phyloP scores from a whole-genome alignment of 1,140 invertebrate genomes.

The Cyrtorhinus lividipennis region DNA sequence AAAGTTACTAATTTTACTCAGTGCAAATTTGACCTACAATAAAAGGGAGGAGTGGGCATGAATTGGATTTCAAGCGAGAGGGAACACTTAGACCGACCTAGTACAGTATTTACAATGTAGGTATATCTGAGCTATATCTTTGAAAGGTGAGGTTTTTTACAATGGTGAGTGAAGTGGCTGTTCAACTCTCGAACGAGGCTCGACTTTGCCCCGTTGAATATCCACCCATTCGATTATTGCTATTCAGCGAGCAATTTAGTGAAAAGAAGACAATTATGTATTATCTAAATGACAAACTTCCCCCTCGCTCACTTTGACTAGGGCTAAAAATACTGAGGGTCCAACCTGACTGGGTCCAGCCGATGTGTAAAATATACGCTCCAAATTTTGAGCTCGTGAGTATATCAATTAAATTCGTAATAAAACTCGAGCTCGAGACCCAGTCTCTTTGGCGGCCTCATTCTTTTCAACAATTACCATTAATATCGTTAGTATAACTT shows the following conservation, averaged over 20 bases:
- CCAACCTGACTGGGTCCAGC: background rate
- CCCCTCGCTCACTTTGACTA: conserved; percentile 3
- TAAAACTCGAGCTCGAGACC: background rate
- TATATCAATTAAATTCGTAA: background rate
- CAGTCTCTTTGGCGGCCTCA: background rate
- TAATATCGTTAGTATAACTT: conserved; percentile 1
- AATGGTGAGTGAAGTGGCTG: background rate
- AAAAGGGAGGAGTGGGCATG: background rate
- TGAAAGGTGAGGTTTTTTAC: background rate
- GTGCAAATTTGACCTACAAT: conserved; percentile 6
- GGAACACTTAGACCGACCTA: too few relatives aligned
- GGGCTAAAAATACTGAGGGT: conserved; percentile 1
- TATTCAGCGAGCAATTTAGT: background rate
- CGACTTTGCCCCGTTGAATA: background rate
- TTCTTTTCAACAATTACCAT: background rate
- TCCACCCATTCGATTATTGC: background rate
- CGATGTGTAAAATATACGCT: background rate
- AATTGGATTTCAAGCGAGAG: background rate
- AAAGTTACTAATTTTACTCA: background rate
- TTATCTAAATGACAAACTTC: background rate
- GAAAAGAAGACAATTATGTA: background rate
- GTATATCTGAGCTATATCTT: too few relatives aligned
- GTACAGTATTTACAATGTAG: too few relatives aligned
- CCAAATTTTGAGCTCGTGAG: background rate
- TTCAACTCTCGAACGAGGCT: background rate